These are phyloP conservation scores for Bombus cullumanus DNA, from an alignment of 1,140 invertebrate species.

Conservation along the genomic window DNA sequence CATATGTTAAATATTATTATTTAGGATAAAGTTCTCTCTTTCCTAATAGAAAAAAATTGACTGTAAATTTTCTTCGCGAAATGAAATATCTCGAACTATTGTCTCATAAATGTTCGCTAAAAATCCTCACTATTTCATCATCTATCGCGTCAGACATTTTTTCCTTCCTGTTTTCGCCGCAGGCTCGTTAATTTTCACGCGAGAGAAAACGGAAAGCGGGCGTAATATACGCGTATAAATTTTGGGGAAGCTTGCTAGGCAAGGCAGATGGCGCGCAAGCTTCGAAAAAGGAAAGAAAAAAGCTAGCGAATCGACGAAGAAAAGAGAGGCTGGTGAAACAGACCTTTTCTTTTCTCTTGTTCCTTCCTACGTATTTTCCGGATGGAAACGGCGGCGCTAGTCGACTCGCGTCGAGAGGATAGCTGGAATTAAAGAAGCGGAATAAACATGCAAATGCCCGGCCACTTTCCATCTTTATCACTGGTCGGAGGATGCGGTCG, in stretches of 20 bases:
- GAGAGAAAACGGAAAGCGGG: not conserved
- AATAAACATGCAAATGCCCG: slow-evolving; percentile 74
- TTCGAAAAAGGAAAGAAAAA: not conserved
- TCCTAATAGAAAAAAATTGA: not conserved
- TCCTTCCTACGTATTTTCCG: not conserved
- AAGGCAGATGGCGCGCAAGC: not conserved
- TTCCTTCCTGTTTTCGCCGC: too few relatives aligned
- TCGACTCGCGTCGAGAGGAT: not conserved
- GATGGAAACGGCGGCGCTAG: not conserved
- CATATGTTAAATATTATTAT: too few relatives aligned
- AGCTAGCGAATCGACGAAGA: not conserved
- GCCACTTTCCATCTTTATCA: slow-evolving; percentile 74
- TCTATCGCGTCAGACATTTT: not conserved
- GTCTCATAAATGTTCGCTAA: not conserved
- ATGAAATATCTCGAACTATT: not conserved
- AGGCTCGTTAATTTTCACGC: slow-evolving; percentile 10
- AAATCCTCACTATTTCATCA: not conserved
- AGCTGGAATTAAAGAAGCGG: slow-evolving; percentile 69
- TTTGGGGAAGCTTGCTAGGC: not conserved
- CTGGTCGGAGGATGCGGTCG: slow-evolving; percentile 57
- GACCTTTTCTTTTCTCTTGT: not conserved
- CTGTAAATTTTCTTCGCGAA: not conserved
- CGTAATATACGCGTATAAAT: not conserved
- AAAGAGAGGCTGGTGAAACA: not conserved
- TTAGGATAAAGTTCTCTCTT: too few relatives aligned